Evolutionary conservation across 2,888 invertebrate genomes (phyloP).

Genomic region (Eupsilia transversa): DNA sequence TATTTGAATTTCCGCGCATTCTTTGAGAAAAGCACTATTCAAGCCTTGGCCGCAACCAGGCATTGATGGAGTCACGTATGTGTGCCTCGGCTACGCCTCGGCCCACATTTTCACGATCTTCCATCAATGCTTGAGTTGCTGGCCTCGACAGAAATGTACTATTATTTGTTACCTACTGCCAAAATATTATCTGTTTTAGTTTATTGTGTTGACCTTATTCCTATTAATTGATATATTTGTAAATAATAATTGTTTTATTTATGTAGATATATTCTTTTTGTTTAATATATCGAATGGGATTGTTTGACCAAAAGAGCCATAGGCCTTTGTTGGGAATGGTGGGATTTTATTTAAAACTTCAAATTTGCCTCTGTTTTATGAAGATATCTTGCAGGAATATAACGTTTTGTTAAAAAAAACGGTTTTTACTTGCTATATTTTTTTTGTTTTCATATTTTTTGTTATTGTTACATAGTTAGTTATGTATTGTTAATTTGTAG

Average conservation of each 20-base stretch:
- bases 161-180: neutral
- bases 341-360: neutral
- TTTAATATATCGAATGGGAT: neutral
- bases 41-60: too few species aligned
- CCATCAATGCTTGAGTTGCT: too few species aligned
- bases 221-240: neutral
- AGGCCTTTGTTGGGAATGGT: neutral
- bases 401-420: neutral
- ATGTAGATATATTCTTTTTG: neutral
- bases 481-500: slow-evolving; percentile 86
- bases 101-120: too few species aligned
- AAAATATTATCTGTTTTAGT: neutral
- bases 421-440: neutral
- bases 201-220: neutral
- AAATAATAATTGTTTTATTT: neutral
- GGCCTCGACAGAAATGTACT: too few species aligned
- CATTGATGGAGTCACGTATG: too few species aligned
- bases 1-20: too few species aligned
- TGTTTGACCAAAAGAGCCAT: neutral
- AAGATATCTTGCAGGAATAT: neutral
- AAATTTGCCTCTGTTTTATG: neutral
- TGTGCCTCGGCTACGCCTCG: too few species aligned
- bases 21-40: too few species aligned
- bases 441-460: neutral
- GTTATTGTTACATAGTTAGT: too few species aligned